These are phyloP conservation scores for Darevskia nairensis DNA, from an alignment of 2,797 vertebrate species.

Conservation along the genomic window DNA sequence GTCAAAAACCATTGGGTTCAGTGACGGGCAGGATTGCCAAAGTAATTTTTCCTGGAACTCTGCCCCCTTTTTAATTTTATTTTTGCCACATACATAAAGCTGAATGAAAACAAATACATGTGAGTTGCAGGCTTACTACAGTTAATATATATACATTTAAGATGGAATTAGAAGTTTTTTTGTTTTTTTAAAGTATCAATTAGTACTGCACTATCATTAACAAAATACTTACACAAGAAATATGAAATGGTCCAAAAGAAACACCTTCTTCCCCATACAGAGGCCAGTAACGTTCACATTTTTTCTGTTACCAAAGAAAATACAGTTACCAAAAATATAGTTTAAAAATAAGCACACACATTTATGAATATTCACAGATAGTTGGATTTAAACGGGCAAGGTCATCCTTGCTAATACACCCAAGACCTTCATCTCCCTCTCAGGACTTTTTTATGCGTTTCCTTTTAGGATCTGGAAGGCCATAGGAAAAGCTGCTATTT, in stretches of 20 bases:
- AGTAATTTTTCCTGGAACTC: too few species aligned
- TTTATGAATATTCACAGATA: not conserved
- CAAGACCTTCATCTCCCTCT: not conserved
- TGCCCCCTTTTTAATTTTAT: too few species aligned
- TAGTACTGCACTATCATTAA: not conserved
- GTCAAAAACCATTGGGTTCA: too few species aligned
- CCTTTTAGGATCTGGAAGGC: not conserved
- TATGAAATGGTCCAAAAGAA: constrained; percentile 91
- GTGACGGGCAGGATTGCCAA: too few species aligned
- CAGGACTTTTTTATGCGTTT: not conserved
- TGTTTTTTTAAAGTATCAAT: not conserved
- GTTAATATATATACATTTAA: too few species aligned
- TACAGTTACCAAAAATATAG: not conserved
- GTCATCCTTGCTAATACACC: not conserved
- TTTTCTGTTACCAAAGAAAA: constrained; percentile 87
- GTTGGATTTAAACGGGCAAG: not conserved
- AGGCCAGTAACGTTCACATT: constrained; percentile 97
- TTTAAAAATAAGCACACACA: not conserved
- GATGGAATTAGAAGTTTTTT: not conserved
- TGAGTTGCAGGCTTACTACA: not conserved
- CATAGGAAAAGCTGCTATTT: not conserved
- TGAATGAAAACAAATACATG: too few species aligned
- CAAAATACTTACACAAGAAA: constrained; percentile 92
- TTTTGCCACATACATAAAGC: too few species aligned
- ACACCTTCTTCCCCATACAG: constrained; percentile 86